Percentiles rank a stretch among this genome's conserved stretches.
These are phyloP conservation scores for Pangasius macronema DNA, from an alignment of 2,797 vertebrate genomes.

Conservation along the genomic window DNA sequence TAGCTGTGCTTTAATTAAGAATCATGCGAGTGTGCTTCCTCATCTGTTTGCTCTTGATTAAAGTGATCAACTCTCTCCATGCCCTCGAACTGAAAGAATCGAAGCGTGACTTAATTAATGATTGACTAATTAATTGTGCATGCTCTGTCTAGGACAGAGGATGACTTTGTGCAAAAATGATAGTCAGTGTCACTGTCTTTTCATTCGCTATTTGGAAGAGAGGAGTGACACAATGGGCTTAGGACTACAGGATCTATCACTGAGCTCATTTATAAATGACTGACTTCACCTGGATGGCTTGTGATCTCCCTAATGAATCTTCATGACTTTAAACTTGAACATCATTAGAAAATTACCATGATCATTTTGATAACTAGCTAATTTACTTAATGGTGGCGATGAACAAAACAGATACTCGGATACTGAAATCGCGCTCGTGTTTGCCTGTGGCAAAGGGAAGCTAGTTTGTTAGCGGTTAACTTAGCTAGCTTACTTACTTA, in stretches of 20 bases:
- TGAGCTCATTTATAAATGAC: background rate
- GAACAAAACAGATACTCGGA: background rate
- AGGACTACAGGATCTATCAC: background rate
- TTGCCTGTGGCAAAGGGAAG: background rate
- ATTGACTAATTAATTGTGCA: slow-evolving; percentile 63
- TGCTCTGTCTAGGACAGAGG: slow-evolving; percentile 57
- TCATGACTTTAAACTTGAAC: slow-evolving; percentile 7
- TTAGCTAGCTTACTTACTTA: background rate
- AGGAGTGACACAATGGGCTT: background rate
- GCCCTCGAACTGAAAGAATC: slow-evolving; percentile 57
- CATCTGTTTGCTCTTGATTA: slow-evolving; percentile 58
- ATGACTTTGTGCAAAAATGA: slow-evolving; percentile 56
- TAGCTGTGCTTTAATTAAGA: slow-evolving; percentile 54
- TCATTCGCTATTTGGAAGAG: slow-evolving; percentile 8
- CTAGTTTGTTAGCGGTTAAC: background rate
- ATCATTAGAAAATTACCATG: background rate
- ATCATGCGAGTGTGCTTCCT: slow-evolving; percentile 55
- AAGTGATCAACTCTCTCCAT: slow-evolving; percentile 59
- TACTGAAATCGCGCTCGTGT: background rate
- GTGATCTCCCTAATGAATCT: background rate
- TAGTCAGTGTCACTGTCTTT: slow-evolving; percentile 38
- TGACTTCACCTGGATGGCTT: background rate
- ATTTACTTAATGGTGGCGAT: background rate
- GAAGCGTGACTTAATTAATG: slow-evolving; percentile 60
- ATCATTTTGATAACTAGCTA: background rate